These are phyloP conservation scores for Bambusicola thoracicus DNA, from an alignment of 2,113 vertebrate species.

Conservation along the genomic window DNA sequence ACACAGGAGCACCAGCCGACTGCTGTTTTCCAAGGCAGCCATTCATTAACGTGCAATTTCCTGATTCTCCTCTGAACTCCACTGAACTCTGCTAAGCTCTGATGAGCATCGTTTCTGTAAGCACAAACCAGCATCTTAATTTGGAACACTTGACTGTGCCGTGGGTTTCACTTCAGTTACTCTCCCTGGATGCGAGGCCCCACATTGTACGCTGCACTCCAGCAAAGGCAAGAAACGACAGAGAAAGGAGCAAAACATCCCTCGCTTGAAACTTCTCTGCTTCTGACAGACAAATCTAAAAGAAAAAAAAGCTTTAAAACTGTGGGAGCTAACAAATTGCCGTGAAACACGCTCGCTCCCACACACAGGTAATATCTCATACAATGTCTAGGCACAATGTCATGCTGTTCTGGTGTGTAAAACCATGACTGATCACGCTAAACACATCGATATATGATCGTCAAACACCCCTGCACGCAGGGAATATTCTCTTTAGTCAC, in stretches of 20 bases:
- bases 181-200: not conserved
- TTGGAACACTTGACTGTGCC: not conserved
- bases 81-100: constrained; percentile 50
- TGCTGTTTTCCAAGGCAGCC: constrained; percentile 47
- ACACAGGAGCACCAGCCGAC: not conserved
- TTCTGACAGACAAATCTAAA: not conserved
- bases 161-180: constrained; percentile 25
- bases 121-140: constrained; percentile 50
- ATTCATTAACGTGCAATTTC: constrained; percentile 33
- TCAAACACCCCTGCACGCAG: not conserved
- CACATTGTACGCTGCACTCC: not conserved
- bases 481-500: constrained; percentile 16
- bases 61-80: constrained; percentile 32
- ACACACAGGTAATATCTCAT: not conserved
- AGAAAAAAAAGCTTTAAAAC: not conserved
- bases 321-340: not conserved
- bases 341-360: not conserved
- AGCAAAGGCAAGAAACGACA: not conserved
- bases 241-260: not conserved
- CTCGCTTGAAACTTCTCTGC: not conserved
- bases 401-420: not conserved
- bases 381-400: not conserved
- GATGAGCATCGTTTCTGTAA: constrained; percentile 35
- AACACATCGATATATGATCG: not conserved
- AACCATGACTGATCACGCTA: not conserved